Evolutionary conservation across 64 coral and sea anemone genomes (phyloP), one percentile per base, ranked within the genome.

Genomic region (Actinia equina): DNA sequence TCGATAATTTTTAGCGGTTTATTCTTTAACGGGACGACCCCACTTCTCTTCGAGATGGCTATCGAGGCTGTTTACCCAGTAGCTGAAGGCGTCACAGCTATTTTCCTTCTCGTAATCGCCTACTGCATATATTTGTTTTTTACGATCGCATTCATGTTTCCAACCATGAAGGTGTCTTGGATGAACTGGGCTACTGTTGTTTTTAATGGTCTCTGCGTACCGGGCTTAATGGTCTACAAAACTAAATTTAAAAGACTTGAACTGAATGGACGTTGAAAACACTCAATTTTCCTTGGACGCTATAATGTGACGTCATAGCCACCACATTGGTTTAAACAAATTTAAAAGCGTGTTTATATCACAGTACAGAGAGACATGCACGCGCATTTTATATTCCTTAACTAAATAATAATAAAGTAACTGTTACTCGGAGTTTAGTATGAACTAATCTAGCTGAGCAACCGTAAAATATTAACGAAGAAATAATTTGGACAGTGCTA

Each of bases 111-210:
- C 0, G 27, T 77, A 5, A 60, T 82, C 18, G 83, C 18, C 57
- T 82, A 44, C 16, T 30, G 77, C 2, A 67, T 86, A 14, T 86
- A 82, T 30, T 76, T 92, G 43, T 64, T 92, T 13, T 95, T 86
- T 84, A 80, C 86, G 5, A 46, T 95, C 6, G 82, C 87, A 16
- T 92, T 91, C 44, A 92, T 95, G 83, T 23, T 92, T 11, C 89
- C 89, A 0, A 17, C 83, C 22, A 71, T 45, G 13, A 80, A 92
- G 44, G 71, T 54, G 0, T 37, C 63, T 7, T 92, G 89, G 86
- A 95, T 95, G 93, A 95, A 95, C 82, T 95, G 93, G 93, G 85
- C 89, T 19, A 83, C 83, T 43, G 89, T 95, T 5, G 56, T 30
- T 19, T 78, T 43, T 59, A 77, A 77, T 41, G 82, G 57, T 43